Conservation (phyloP, 2,113 vertebrate genomes). For the Aegotheles bennettii region DNA sequence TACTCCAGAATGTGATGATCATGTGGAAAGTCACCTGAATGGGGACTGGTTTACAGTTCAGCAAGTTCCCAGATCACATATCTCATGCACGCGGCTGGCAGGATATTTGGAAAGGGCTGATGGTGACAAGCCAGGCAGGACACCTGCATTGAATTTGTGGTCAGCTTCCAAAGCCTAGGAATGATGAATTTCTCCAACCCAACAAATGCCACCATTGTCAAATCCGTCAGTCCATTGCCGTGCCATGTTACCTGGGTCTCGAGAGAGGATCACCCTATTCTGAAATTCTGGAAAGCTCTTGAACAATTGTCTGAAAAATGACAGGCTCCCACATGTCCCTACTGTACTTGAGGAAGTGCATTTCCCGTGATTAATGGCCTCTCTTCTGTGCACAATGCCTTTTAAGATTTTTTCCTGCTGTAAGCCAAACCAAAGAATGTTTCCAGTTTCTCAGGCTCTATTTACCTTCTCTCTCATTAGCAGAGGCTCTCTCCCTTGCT, state of each 20-base stretch:
- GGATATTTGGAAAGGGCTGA: background rate
- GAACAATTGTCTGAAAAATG: background rate
- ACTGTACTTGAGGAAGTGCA: conserved; percentile 21
- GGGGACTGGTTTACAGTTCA: background rate
- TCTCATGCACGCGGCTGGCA: fast-evolving
- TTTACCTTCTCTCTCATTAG: conserved; percentile 53
- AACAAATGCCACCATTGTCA: background rate
- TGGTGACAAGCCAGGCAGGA: background rate
- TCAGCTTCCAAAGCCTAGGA: background rate
- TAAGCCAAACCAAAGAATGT: conserved; percentile 51
- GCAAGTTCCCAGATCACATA: background rate
- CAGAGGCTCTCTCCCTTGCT: background rate
- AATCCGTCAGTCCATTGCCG: background rate
- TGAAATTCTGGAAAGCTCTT: conserved; percentile 5
- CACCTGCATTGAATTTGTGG: background rate
- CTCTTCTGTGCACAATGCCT: background rate
- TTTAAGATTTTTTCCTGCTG: conserved; percentile 12
- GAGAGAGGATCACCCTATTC: background rate
- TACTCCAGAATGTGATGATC: background rate
- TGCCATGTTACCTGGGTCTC: background rate
- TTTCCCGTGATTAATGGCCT: conserved; percentile 31
- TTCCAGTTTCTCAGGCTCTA: conserved; percentile 63
- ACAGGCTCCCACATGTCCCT: background rate
- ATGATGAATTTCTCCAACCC: background rate
- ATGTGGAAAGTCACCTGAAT: background rate